Evolutionary conservation across 2,797 vertebrate species (phyloP).

Genomic region (Discoglossus pictus): DNA sequence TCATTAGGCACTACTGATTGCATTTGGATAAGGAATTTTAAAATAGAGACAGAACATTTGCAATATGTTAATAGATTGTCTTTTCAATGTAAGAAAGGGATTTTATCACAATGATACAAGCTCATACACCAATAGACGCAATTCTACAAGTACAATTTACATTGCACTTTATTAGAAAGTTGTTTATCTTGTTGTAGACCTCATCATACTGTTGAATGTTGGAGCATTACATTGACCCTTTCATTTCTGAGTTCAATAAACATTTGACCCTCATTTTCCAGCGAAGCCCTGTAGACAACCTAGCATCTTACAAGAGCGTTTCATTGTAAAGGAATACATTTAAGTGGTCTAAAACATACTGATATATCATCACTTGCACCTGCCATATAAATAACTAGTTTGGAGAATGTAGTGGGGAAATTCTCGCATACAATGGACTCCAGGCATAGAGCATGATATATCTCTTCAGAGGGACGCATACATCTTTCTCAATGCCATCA

Average conservation of each 20-base stretch:
- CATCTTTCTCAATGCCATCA: slow-evolving; percentile 72
- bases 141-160: too few relatives aligned
- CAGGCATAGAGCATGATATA: slow-evolving; percentile 74
- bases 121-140: too few relatives aligned
- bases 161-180: too few relatives aligned
- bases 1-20: too few relatives aligned
- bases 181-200: too few relatives aligned
- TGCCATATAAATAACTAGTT: slow-evolving; percentile 71
- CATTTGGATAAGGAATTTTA: too few relatives aligned
- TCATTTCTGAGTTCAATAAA: neutral
- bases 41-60: too few relatives aligned
- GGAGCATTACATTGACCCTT: too few relatives aligned
- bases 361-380: slow-evolving; percentile 65
- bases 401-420: slow-evolving; percentile 62
- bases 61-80: too few relatives aligned
- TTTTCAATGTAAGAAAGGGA: too few relatives aligned
- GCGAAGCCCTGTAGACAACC: slow-evolving; percentile 1
- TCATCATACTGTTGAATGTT: too few relatives aligned
- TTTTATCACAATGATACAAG: too few relatives aligned
- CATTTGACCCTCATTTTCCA: neutral
- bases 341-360: slow-evolving; percentile 62
- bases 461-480: slow-evolving; percentile 76
- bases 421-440: slow-evolving; percentile 65
- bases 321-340: slow-evolving; percentile 59
- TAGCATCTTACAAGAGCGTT: slow-evolving; percentile 18